Evolutionary conservation across 2,113 vertebrate genomes (phyloP), one percentile per base, ranked within the genome.

Genomic region (Callithrix jacchus): DNA sequence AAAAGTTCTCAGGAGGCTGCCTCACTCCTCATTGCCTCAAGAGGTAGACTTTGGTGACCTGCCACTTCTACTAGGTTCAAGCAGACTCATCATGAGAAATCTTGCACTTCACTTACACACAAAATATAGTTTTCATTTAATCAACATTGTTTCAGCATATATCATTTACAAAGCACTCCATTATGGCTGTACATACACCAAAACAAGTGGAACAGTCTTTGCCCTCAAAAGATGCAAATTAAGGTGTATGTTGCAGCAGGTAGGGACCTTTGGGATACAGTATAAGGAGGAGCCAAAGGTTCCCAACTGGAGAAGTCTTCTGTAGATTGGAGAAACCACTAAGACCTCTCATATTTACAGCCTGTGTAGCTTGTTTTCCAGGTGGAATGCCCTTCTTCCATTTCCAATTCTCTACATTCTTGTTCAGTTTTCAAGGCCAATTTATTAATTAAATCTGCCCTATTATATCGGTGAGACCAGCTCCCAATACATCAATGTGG

Each of bases 91-190:
- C 21, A 16, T 14, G 37, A 18, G 37, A 84, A 76, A 56, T 45
- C 52, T 89, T 68, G 40, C 25, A 76, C 14, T 37, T 84, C 47
- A 49, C 45, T 52, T 4, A 71, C 8, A 14, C 14, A 2, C 17
- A 80, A 96, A 86, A 66, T 32, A 32, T 45, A 35, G n/a, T 87
- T 93, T 93, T 64, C 87, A 74, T 17, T 77, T 82, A 93, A 42
- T 73, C 40, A 76, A 73, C 30, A 45, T 32, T 80, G 20, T 77
- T 52, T 90, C 45, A 64, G 32, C 30, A 27, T 1, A 45, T 76
- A 27, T 56, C 37, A 89, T n/a, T 58, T 86, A 79, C 20, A 86
- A 68, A 94, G 84, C 10, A 71, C 8, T 52, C 23, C 23, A 42
- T 21, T 23, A 56, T 42, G 56, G 8, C 54, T 61, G 30, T 47